Base-by-base conservation (phyloP, 2,888 invertebrate genomes). In the Steromphala cineraria region DNA sequence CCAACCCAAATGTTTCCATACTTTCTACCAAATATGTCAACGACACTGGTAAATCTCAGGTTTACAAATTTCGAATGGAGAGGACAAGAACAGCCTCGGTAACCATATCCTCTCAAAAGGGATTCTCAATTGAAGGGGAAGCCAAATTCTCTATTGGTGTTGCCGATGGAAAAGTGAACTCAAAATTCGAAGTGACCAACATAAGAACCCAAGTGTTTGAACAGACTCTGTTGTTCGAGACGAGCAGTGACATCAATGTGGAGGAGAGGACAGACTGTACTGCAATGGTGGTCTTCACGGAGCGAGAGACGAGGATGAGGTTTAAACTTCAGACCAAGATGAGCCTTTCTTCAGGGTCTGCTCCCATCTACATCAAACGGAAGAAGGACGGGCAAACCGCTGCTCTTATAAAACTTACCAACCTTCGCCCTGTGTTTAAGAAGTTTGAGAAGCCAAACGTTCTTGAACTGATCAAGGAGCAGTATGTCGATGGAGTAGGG, bases 51-150 rank as follows among this genome's bases (percentile, higher is more conserved):
- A 79, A 21, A 13, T 77, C 78, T 8, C 85, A 85, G 79, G 81
- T 82, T 1, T 85, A 82, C 78, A 83, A 81, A 75, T 85, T 85
- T 77, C 82, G 82, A 28, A 78, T 85, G 36, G 82, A 85, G 75
- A 82, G 82, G 56, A 82, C 85, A 0, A 56, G 85, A 17, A 83
- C 80, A 7, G 83, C 85, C 0, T 46, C 80, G 1, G 74, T 85
- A 17, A 78, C 28, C 55, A 82, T 83, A 13, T 82, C 81, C 15
- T 80, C 81, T 13, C 85, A 83, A 74, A 81, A 80, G 52, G 85
- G 85, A 0, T 85, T 82, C 76, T 81, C 82, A 3, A 52, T 85
- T 0, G 82, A 81, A 0, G 82, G 82, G 13, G 81, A 79, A 55
- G 82, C 81, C 17, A 52, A 79, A 10, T 79, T 85, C 52, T 74